Evolutionary conservation across 2,113 vertebrate genomes (phyloP).

Genomic region (Oriolus oriolus): DNA sequence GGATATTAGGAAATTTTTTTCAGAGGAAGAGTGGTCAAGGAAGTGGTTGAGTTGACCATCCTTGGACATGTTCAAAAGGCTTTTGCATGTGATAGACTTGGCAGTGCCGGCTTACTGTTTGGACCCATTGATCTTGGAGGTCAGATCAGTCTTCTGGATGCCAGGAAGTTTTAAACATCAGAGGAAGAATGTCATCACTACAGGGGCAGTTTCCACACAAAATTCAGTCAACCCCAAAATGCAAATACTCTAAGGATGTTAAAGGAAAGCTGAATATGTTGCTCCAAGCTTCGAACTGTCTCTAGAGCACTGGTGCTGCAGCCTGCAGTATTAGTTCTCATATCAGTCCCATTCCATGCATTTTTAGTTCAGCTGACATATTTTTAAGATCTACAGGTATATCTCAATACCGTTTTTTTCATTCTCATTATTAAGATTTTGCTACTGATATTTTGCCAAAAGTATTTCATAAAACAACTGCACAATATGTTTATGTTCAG

Average conservation of each 20-base stretch:
- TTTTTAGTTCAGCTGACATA: background rate
- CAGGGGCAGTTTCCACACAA: background rate
- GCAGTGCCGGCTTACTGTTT: background rate
- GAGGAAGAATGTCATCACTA: background rate
- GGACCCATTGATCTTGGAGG: background rate
- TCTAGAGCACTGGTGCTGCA: background rate
- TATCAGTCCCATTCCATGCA: background rate
- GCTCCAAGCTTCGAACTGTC: background rate
- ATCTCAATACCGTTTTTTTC: background rate
- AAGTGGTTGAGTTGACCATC: background rate
- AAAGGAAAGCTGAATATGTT: background rate
- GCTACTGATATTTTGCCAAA: background rate
- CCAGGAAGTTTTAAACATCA: background rate
- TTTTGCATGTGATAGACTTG: background rate
- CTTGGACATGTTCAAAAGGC: background rate
- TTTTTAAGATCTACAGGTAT: background rate
- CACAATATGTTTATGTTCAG: background rate
- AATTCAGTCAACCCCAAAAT: background rate
- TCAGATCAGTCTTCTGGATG: background rate
- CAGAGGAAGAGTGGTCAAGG: background rate
- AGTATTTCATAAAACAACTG: background rate
- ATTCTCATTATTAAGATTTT: background rate
- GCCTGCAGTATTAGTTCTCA: background rate
- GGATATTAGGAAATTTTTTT: background rate
- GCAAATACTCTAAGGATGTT: background rate